Conservation (phyloP, 2,113 vertebrate species). For the Cheilinus undulatus region DNA sequence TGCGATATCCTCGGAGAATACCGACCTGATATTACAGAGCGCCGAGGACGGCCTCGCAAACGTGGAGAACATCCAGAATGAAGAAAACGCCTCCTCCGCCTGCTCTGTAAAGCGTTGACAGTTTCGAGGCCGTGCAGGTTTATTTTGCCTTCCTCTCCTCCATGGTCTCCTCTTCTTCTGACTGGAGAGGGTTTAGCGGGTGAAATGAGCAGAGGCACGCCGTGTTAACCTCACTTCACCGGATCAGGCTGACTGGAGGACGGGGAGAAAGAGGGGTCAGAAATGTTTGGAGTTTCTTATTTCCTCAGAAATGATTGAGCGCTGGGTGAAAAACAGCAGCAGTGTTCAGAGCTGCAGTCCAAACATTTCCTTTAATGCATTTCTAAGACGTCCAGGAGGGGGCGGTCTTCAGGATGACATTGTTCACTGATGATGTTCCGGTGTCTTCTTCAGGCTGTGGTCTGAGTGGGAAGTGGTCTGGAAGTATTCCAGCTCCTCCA, state of each 20-base stretch:
- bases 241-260: not conserved
- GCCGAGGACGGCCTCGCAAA: constrained; percentile 38
- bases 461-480: too few species aligned
- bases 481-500: too few species aligned
- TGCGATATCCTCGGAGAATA: constrained; percentile 60
- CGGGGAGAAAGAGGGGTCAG: not conserved
- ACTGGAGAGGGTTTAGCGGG: constrained; percentile 10
- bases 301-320: not conserved
- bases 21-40: constrained; percentile 56
- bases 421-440: too few species aligned
- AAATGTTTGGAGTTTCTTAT: not conserved
- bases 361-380: too few species aligned
- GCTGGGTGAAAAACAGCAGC: not conserved
- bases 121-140: constrained; percentile 5
- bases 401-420: too few species aligned
- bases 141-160: not conserved
- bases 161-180: not conserved
- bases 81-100: constrained; percentile 17
- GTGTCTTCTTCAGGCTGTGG: too few species aligned
- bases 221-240: not conserved
- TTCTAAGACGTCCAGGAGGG: too few species aligned
- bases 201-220: not conserved
- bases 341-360: not conserved
- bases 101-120: not conserved
- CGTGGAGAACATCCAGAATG: constrained; percentile 53